These are phyloP conservation scores for Cygnus atratus DNA, from an alignment of 2,113 vertebrate genomes.

Conservation along the genomic window DNA sequence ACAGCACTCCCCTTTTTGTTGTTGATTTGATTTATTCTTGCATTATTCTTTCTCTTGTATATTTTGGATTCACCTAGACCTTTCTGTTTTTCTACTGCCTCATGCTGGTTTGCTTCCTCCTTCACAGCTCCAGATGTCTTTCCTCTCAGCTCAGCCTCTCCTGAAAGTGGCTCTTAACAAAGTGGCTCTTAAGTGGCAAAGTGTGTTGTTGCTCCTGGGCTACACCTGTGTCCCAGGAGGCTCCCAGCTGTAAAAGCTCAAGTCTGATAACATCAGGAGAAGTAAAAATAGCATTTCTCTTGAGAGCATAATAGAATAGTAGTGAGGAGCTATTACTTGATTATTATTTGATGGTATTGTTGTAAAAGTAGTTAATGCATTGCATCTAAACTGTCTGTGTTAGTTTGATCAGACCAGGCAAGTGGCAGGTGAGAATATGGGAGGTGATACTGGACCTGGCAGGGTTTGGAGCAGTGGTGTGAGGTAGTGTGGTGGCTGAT, in stretches of 20 bases:
- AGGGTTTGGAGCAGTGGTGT: not conserved
- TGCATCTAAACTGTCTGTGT: not conserved
- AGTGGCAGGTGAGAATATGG: not conserved
- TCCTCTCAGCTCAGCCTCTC: not conserved
- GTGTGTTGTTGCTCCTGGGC: not conserved
- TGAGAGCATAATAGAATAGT: accelerated
- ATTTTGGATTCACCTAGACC: accelerated
- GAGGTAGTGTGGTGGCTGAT: accelerated
- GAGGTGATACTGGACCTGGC: not conserved
- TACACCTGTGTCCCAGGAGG: not conserved
- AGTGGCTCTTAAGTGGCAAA: accelerated
- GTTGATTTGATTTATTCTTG: too few relatives aligned
- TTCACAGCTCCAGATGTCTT: accelerated
- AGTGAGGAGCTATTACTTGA: not conserved
- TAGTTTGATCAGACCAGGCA: not conserved
- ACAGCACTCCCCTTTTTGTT: accelerated
- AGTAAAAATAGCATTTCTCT: accelerated
- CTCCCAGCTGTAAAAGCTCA: accelerated
- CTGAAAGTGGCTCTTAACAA: accelerated
- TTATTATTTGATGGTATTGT: not conserved
- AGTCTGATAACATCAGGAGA: not conserved
- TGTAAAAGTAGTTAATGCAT: not conserved
- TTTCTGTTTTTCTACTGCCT: accelerated
- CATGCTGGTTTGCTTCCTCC: accelerated
- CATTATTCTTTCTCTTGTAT: not conserved